phyloP scores from a whole-genome alignment of 2,888 invertebrate species.

The Eremobia ochroleuca region DNA sequence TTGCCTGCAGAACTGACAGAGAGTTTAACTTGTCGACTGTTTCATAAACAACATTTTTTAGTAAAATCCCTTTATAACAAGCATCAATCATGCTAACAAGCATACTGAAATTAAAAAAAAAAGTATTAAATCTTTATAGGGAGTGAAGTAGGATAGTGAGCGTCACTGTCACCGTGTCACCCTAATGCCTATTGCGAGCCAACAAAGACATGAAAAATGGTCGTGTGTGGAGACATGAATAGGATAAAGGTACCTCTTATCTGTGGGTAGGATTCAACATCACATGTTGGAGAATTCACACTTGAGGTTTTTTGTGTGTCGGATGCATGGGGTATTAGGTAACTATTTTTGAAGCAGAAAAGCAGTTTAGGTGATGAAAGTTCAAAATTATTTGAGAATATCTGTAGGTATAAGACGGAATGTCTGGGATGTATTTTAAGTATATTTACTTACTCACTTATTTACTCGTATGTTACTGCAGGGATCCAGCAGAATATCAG shows the following conservation, averaged over 20 bases:
- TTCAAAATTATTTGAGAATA: not conserved
- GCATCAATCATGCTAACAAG: conserved; percentile 66
- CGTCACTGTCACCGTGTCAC: conserved; percentile 77
- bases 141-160: conserved; percentile 76
- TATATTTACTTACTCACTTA: not conserved
- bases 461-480: not conserved
- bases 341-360: conserved; percentile 52
- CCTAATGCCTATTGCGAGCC: conserved; percentile 84
- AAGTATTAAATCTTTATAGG: conserved; percentile 75
- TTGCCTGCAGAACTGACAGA: conserved; percentile 35
- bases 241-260: conserved; percentile 87
- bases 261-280: conserved; percentile 83
- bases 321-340: conserved; percentile 64
- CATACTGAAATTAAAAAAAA: conserved; percentile 73
- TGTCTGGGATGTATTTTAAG: not conserved
- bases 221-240: conserved; percentile 83
- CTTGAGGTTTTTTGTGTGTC: conserved; percentile 72
- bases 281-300: conserved; percentile 76
- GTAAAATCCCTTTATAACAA: conserved; percentile 58
- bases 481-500: not conserved
- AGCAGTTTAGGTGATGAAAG: conserved; percentile 4
- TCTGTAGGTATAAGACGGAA: not conserved
- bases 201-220: conserved; percentile 90
- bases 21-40: conserved; percentile 51
- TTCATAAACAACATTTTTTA: conserved; percentile 36